phyloP scores from a whole-genome alignment of 2,113 vertebrate genomes.

The Mormyrus iriodes region DNA sequence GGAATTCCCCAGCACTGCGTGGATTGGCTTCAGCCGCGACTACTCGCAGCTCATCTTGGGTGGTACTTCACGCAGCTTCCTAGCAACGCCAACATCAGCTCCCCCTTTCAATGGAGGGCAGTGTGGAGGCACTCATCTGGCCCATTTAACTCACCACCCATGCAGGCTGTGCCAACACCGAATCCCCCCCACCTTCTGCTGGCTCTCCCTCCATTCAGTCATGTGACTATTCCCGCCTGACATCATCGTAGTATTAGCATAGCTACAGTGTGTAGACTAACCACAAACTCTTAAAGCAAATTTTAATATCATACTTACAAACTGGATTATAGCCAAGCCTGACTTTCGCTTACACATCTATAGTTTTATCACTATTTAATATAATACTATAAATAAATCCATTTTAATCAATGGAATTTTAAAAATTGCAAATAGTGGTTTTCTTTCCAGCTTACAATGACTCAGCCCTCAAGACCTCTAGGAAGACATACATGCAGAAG shows the following conservation, averaged over 20 bases:
- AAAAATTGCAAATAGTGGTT: not conserved
- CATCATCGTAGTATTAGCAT: not conserved
- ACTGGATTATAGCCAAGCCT: not conserved
- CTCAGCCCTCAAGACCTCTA: not conserved
- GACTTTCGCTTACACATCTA: not conserved
- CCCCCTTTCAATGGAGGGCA: not conserved
- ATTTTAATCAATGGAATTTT: not conserved
- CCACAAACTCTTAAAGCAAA: not conserved
- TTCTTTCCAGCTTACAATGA: not conserved
- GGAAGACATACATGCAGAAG: not conserved
- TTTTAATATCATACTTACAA: not conserved
- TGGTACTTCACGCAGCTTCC: not conserved
- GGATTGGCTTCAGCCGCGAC: not conserved
- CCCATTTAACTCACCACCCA: not conserved
- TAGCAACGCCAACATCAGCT: not conserved
- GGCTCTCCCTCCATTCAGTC: not conserved
- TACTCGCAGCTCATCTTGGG: not conserved
- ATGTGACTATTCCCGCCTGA: not conserved
- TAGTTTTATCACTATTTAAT: not conserved
- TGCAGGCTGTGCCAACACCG: not conserved
- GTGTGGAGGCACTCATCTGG: not conserved
- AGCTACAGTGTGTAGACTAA: not conserved
- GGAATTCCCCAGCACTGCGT: not conserved
- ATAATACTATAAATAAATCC: not conserved
- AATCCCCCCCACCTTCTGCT: not conserved